Percentiles rank a stretch among this genome's conserved stretches.
phyloP scores from a whole-genome alignment of 2,113 vertebrate species.

The Silurus glanis region DNA sequence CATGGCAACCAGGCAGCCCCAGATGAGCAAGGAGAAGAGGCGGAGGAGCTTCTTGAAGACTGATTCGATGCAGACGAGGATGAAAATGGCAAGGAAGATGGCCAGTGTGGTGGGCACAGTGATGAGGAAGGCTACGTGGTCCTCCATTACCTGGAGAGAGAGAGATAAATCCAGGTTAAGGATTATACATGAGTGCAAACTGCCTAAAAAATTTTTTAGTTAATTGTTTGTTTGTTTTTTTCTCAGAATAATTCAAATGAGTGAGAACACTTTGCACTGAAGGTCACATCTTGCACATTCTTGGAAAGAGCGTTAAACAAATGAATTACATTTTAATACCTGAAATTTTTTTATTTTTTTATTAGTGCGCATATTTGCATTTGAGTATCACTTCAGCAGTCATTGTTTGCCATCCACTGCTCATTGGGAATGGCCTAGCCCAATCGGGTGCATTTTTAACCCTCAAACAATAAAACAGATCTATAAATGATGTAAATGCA shows the following conservation, averaged over 20 bases:
- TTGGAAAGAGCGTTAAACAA: not conserved
- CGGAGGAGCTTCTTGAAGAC: conserved; percentile 94
- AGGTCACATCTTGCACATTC: not conserved
- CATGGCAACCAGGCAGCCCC: conserved; percentile 95
- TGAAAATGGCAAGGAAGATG: conserved; percentile 94
- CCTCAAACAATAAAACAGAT: not conserved
- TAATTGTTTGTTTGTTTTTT: too few relatives aligned
- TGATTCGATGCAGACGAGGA: conserved; percentile 93
- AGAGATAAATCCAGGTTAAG: not conserved
- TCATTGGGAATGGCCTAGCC: not conserved
- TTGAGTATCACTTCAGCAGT: not conserved
- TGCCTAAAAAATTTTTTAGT: too few relatives aligned
- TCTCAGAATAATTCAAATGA: not conserved
- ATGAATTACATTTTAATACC: too few relatives aligned
- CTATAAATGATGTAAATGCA: not conserved
- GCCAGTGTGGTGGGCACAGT: conserved; percentile 92
- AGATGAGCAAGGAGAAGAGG: conserved; percentile 92
- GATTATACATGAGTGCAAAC: not conserved
- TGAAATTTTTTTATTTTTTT: too few relatives aligned
- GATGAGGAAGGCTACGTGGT: conserved; percentile 93
- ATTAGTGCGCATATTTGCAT: not conserved
- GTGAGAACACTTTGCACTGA: not conserved
- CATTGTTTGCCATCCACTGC: not conserved
- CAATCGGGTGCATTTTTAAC: not conserved
- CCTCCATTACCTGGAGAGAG: conserved; percentile 81